Evolutionary conservation across 2,888 invertebrate species (phyloP), one percentile per base, ranked within the genome.

Genomic region (Eilema sororculum): DNA sequence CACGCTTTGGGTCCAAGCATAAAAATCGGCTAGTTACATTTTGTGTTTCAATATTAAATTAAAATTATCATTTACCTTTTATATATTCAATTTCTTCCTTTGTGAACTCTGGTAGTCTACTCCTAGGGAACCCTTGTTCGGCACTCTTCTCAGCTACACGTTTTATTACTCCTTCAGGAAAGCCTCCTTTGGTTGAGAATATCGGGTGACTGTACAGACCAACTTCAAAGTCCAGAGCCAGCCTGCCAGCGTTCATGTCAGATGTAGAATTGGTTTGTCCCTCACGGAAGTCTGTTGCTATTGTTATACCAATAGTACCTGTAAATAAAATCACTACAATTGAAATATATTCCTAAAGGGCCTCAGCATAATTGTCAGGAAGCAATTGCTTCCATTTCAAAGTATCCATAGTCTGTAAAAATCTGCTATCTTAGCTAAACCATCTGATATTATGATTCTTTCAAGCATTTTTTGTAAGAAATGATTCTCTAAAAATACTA

Each of bases 201-300:
- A 96, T 94, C 0, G 96, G 95, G 76, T 96, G 90, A 20, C 89
- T 87, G 77, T 93, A 95, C 65, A 94, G 78, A 0, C 93, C 93
- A 0, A 90, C 84, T 74, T 91, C 89, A 30, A 92, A 91, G 22
- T 90, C 90, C 77, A 92, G 78, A 0, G 88, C 90, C 3, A 90
- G 76, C 0, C 85, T 70, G 0, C 90, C 91, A 0, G 89, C 86
- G 78, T 90, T 89, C 2, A 89, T 65, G 58, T 93, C 91, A 3
- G 86, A 87, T 0, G 86, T 86, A 12, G 89, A 84, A 30, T 88
- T 83, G 0, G 87, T 80, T 3, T 84, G 84, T 0, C 89, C 91
- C 78, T 86, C 84, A 20, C 89, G 80, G 70, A 82, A 91, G 78
- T 93, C 92, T 4, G 89, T 84, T 0, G 91, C 92, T 71, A 93